Conservation (phyloP, 1,140 invertebrate species). For the Dolichoris vasculosae region DNA sequence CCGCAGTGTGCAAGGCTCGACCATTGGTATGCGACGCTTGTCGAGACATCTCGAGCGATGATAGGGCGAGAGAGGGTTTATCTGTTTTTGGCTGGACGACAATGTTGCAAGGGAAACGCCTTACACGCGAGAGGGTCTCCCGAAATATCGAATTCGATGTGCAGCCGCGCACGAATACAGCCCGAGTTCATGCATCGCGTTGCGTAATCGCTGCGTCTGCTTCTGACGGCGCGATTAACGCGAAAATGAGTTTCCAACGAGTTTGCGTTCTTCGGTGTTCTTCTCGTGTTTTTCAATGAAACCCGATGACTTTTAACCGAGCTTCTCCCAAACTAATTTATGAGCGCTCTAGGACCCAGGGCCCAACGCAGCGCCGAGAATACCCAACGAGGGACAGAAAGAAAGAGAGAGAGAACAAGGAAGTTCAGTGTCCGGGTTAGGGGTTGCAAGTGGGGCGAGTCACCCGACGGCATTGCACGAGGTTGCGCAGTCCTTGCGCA, state of each 20-base stretch:
- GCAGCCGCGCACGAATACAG: background rate
- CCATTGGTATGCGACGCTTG: background rate
- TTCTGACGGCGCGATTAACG: background rate
- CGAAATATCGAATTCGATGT: background rate
- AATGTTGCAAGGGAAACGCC: slow-evolving; percentile 6
- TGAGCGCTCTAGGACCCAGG: background rate
- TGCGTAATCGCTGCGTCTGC: background rate
- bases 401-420: too few species aligned
- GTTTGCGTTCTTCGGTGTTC: too few species aligned
- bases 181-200: background rate
- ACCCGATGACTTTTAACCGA: too few species aligned
- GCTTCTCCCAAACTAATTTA: too few species aligned
- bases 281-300: too few species aligned
- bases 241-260: background rate
- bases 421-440: background rate
- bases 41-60: background rate
- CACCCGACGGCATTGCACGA: background rate
- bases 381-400: background rate
- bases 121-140: background rate
- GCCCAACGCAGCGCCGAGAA: too few species aligned
- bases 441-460: background rate
- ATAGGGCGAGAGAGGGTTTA: background rate
- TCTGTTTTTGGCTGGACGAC: background rate
- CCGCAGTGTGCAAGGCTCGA: background rate
- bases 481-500: slow-evolving; percentile 25